Evolutionary conservation across 1,140 invertebrate genomes (phyloP), one percentile per base, ranked within the genome.

Genomic region (Sarcophaga bullata): DNA sequence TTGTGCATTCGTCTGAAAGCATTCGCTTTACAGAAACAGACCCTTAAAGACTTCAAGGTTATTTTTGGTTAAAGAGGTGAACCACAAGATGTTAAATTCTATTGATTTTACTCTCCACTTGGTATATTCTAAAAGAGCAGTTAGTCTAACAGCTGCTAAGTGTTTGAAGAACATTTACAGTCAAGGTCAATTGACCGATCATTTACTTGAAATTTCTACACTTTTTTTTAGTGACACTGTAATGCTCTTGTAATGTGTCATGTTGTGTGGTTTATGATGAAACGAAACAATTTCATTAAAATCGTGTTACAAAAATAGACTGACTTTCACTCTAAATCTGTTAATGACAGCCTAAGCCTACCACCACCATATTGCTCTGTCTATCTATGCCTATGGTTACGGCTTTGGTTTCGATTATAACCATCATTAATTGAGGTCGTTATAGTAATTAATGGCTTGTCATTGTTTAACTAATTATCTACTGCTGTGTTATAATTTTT

Each of bases 191-290:
- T 3, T n/a, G n/a, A n/a, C 25, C 4, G 25, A 37, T n/a, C n/a
- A n/a, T 37, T 37, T 37, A 37, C 25, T 37, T 37, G 25, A 37
- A 37, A 37, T 37, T 37, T 37, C 25, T 4, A 37, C 25, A 37
- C 4, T 37, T 37, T 37, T 37, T 37, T 37, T 37, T 37, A 37
- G 25, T 37, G 4, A 37, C 25, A 37, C 25, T 37, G 25, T 37
- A 37, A 37, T 37, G 25, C 25, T 10, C 13, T 13, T 68, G n/a
- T 68, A 78, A 78, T 78, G 48, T 78, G 75, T 78, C 75, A 78
- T 78, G 75, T 78, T 78, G 75, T 78, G 75, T 78, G 75, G 75
- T 78, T 78, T 78, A 78, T 78, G 50, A 78, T 48, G 48, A 52
- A 78, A 78, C 50, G 54, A 13, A 58, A 78, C 48, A 78, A 78